A percentile compares a stretch with the other conserved stretches of the same genome.
phyloP scores from a whole-genome alignment of 2,113 vertebrate species.

The Physeter macrocephalus region DNA sequence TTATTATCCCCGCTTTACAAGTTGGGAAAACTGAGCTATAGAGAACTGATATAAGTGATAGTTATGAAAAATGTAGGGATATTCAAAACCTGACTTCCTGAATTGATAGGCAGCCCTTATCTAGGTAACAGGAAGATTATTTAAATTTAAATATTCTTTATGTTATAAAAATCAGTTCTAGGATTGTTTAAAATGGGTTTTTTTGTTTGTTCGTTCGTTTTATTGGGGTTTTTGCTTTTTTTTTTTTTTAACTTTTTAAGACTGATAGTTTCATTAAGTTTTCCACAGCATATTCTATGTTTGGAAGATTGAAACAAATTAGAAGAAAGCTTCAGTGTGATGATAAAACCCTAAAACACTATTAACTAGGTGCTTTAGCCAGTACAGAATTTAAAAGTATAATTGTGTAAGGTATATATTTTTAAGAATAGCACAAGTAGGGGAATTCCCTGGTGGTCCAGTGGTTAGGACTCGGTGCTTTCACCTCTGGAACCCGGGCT shows the following conservation, averaged over 20 bases:
- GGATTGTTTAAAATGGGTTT: not conserved
- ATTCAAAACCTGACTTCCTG: not conserved
- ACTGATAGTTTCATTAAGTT: not conserved
- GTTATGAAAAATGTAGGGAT: not conserved
- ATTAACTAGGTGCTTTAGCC: not conserved
- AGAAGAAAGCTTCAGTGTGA: not conserved
- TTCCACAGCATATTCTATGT: not conserved
- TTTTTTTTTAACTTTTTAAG: not conserved
- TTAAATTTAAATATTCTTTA: not conserved
- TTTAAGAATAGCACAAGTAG: not conserved
- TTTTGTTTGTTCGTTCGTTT: not conserved
- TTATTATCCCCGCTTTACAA: not conserved
- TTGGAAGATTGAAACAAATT: not conserved
- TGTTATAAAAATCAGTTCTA: not conserved
- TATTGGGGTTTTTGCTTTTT: not conserved
- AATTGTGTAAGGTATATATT: not conserved
- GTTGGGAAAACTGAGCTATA: not conserved
- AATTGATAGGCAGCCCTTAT: not conserved
- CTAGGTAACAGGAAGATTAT: not conserved
- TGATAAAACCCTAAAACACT: not conserved
- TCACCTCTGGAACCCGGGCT: not conserved
- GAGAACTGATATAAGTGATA: not conserved
- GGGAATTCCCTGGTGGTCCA: not conserved
- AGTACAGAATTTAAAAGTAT: not conserved
- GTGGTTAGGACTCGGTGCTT: fast-evolving